These are phyloP conservation scores for Porites lutea DNA, from an alignment of 64 coral and sea anemone genomes.

Conservation along the genomic window DNA sequence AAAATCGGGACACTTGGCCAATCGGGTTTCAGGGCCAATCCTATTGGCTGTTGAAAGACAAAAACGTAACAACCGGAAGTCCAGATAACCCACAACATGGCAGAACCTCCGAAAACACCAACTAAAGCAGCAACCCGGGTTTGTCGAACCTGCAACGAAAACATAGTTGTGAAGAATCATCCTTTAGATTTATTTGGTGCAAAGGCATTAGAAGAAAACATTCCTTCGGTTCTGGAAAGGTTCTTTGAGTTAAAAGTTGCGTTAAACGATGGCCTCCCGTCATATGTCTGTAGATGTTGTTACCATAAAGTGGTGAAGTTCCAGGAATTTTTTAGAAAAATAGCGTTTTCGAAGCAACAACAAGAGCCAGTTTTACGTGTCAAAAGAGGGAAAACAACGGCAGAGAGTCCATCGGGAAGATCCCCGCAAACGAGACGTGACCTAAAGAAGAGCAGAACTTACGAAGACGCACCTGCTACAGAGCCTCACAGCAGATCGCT, in stretches of 20 bases:
- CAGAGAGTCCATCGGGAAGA: constrained; percentile 42
- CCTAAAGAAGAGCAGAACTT: constrained; percentile 37
- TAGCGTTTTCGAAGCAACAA: constrained; percentile 12
- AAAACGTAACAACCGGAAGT: too few relatives aligned
- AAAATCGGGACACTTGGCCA: not conserved
- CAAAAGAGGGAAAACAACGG: constrained; percentile 50
- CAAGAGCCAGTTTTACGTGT: constrained; percentile 5
- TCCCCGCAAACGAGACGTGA: constrained; percentile 40
- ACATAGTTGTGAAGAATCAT: too few relatives aligned
- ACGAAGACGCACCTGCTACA: constrained; percentile 24
- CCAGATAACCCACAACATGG: not conserved
- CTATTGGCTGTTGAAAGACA: too few relatives aligned
- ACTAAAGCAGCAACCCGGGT: too few relatives aligned
- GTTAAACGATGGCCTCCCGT: not conserved
- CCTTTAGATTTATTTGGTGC: too few relatives aligned
- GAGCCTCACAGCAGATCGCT: not conserved
- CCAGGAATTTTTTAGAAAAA: constrained; percentile 47
- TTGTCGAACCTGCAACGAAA: too few relatives aligned
- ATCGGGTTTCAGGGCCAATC: too few relatives aligned
- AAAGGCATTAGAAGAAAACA: too few relatives aligned
- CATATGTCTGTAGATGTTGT: constrained; percentile 42
- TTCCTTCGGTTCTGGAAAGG: constrained; percentile 25
- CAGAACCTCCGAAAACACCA: not conserved
- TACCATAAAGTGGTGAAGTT: constrained; percentile 41
- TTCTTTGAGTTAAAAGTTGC: constrained; percentile 40